phyloP scores from a whole-genome alignment of 2,113 vertebrate genomes.

The Piaya cayana region DNA sequence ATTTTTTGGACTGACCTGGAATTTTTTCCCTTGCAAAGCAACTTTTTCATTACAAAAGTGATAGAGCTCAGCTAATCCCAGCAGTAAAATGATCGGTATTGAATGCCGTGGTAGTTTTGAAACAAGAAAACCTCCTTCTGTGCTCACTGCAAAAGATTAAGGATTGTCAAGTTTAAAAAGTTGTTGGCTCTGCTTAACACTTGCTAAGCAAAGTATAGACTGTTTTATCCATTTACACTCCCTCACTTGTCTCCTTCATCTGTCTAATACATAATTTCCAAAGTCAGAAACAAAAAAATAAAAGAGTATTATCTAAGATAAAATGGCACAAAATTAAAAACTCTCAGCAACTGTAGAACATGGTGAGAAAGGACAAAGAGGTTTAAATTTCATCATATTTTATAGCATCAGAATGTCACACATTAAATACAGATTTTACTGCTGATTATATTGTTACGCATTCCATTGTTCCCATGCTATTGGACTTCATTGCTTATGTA shows the following conservation, averaged over 20 bases:
- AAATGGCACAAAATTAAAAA: constrained; percentile 68
- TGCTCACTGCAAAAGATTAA: constrained; percentile 64
- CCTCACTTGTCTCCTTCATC: constrained; percentile 54
- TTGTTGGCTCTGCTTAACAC: constrained; percentile 57
- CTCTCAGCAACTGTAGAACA: constrained; percentile 16
- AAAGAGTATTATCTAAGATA: constrained; percentile 61
- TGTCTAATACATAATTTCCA: constrained; percentile 73
- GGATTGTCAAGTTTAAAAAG: constrained; percentile 56
- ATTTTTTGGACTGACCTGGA: constrained; percentile 14
- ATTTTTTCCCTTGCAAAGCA: constrained; percentile 22
- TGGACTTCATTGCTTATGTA: constrained; percentile 75
- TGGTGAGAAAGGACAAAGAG: constrained; percentile 71
- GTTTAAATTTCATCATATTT: constrained; percentile 67
- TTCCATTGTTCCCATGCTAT: constrained; percentile 76
- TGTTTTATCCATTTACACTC: constrained; percentile 69
- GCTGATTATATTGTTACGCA: constrained; percentile 79
- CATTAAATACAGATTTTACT: constrained; percentile 75
- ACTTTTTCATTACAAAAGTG: constrained; percentile 36
- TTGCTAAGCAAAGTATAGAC: constrained; percentile 33
- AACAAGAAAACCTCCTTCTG: constrained; percentile 59
- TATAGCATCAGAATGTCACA: constrained; percentile 62
- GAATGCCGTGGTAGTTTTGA: constrained; percentile 55
- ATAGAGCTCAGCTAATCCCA: constrained; percentile 61
- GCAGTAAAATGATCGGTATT: constrained; percentile 61
- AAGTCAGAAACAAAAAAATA: constrained; percentile 70